Base-by-base conservation (phyloP, 2,888 invertebrate species). In the Gryllus longicercus region DNA sequence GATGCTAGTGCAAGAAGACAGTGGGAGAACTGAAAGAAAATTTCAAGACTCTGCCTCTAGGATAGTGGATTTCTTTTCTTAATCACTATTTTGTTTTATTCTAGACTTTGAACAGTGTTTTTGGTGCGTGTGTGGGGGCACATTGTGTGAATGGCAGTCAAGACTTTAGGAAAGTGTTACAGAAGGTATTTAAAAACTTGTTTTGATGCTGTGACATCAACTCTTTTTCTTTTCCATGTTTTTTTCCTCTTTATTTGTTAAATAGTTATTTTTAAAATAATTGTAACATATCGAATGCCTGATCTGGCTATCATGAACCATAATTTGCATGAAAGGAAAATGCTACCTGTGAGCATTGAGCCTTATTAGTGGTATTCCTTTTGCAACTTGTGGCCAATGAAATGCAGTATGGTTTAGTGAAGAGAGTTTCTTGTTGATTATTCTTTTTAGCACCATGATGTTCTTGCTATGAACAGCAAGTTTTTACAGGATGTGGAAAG, bases 91-190 rank as follows among this genome's bases (percentile, higher is more conserved):
- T 63, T 63, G 63, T 63, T 63, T 38, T 63, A 63, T 63, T 63
- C 63, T 63, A 63, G 63, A 63, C 63, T 63, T 63, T 63, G 63
- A 63, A 63, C 16, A 63, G 63, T 63, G 63, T 63, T 63, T 63
- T 63, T n/a, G 63, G 63, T 63, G 63, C 63, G 63, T 63, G 63
- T 63, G 63, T 63, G 63, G 63, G 63, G 38, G 63, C n/a, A 18
- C 63, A 63, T 63, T 63, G 63, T 63, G 63, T 63, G 63, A 63
- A n/a, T 63, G 63, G n/a, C 63, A 63, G 63, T 63, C 63, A 63
- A 63, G 63, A 63, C 63, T 63, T 18, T 63, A n/a, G 63, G n/a
- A n/a, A 63, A 63, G 63, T 63, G 63, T 63, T 63, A 63, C n/a
- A n/a, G 63, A 63, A n/a, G 63, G 63, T 63, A 63, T 63, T 63